These are phyloP conservation scores for Botrylloides violaceus DNA, from an alignment of 23 tunicate genomes.

Conservation along the genomic window DNA sequence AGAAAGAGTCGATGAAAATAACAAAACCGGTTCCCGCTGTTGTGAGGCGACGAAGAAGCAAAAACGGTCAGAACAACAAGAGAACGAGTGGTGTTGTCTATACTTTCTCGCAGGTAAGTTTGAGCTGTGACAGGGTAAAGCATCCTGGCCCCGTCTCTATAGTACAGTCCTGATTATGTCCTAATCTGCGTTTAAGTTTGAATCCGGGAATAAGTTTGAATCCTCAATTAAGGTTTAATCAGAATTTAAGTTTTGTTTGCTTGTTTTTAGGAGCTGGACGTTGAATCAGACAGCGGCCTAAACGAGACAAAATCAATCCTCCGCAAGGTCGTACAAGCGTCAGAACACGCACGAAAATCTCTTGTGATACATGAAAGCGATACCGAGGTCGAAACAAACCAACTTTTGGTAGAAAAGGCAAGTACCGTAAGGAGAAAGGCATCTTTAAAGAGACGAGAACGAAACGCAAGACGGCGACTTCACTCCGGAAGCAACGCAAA, in stretches of 20 bases:
- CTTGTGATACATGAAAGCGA: constrained; percentile 22
- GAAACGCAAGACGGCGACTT: neutral
- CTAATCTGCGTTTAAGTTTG: no score
- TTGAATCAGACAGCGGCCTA: constrained; percentile 21
- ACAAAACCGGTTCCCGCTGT: neutral
- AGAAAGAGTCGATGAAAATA: neutral
- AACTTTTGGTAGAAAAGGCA: constrained; percentile 12
- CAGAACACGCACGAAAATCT: constrained; percentile 7
- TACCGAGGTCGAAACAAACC: constrained; percentile 22
- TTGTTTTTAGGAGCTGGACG: constrained; percentile 18
- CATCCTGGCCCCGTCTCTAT: no score
- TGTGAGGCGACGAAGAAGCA: neutral
- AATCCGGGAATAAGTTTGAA: no score
- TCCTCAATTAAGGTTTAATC: no score
- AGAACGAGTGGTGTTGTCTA: constrained; percentile 23
- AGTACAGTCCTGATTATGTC: no score
- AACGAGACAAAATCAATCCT: constrained; percentile 8
- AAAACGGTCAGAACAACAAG: neutral
- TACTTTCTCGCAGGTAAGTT: constrained; percentile 11
- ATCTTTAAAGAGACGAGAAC: constrained; percentile 11
- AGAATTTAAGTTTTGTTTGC: neutral
- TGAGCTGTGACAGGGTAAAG: no score
- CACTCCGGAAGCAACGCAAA: neutral
- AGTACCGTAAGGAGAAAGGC: constrained; percentile 1
- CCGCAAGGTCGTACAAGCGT: constrained; percentile 11